A percentile compares a stretch with the other conserved stretches of the same genome.
Evolutionary conservation across 2,888 invertebrate species (phyloP).

Genomic region (Nasonovia ribisnigri): DNA sequence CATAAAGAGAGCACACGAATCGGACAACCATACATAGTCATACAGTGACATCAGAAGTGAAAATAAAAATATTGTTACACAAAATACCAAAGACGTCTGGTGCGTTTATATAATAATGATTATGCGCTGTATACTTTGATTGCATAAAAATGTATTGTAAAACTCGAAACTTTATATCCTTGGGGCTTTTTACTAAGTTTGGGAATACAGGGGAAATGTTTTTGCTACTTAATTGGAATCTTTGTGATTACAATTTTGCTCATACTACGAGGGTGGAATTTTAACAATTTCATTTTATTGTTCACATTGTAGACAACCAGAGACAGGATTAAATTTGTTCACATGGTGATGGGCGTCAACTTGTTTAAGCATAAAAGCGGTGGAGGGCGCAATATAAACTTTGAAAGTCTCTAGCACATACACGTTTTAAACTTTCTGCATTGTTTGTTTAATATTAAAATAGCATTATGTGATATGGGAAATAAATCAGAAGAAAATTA

Average conservation of each 20-base stretch:
- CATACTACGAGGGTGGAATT: conserved; percentile 41
- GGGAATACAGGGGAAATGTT: conserved; percentile 28
- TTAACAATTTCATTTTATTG: conserved; percentile 51
- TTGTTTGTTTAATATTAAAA: conserved; percentile 53
- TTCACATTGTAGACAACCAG: conserved; percentile 50
- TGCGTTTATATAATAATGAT: neutral
- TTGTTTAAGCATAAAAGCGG: conserved; percentile 17
- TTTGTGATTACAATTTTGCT: conserved; percentile 46
- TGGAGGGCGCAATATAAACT: conserved; percentile 31
- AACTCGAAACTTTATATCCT: conserved; percentile 36
- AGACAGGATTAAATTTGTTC: conserved; percentile 61
- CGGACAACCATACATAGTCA: neutral
- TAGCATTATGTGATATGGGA: conserved; percentile 16
- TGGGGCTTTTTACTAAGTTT: conserved; percentile 21
- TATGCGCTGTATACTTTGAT: neutral
- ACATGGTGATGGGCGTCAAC: conserved; percentile 57
- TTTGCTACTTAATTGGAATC: conserved; percentile 58
- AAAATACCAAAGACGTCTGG: neutral
- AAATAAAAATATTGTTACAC: neutral
- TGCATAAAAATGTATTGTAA: neutral
- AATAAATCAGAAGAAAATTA: neutral
- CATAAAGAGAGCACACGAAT: neutral
- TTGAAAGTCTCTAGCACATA: conserved; percentile 35
- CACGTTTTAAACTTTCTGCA: conserved; percentile 36
- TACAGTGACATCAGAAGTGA: neutral